phyloP scores from a whole-genome alignment of 1,140 invertebrate species.

The Apis mellifera region DNA sequence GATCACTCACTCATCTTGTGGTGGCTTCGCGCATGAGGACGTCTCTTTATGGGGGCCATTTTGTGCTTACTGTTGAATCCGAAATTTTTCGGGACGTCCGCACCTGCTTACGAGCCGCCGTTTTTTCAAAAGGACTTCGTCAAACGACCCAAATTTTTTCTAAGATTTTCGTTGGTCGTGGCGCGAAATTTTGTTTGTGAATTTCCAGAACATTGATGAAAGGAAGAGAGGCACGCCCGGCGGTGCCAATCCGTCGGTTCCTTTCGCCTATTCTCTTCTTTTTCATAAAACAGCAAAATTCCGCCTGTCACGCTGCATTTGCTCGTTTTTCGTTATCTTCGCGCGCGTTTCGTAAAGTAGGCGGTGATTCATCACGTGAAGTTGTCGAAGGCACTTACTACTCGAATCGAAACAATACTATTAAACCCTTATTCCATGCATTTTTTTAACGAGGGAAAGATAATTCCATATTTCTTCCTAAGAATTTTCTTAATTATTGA shows the following conservation, averaged over 20 bases:
- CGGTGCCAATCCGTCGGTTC: conserved; percentile 7
- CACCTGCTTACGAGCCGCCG: too few relatives aligned
- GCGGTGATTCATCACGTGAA: not conserved
- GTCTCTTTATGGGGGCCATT: conserved; percentile 51
- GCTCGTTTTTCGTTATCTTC: not conserved
- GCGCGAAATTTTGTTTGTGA: conserved; percentile 52
- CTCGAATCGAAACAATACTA: not conserved
- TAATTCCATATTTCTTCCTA: too few relatives aligned
- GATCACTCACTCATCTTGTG: conserved; percentile 51
- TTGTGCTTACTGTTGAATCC: conserved; percentile 45
- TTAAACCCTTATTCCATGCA: too few relatives aligned
- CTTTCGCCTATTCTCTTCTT: conserved; percentile 7
- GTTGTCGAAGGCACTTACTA: not conserved
- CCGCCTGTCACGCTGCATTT: not conserved
- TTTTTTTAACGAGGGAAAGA: too few relatives aligned
- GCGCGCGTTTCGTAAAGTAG: not conserved
- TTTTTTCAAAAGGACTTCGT: not conserved
- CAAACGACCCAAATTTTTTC: not conserved
- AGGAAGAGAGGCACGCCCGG: conserved; percentile 24
- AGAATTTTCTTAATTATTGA: too few relatives aligned
- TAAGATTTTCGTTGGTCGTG: conserved; percentile 21
- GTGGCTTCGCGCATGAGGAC: conserved; percentile 18
- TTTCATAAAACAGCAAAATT: conserved; percentile 28
- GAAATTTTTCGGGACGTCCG: not conserved
- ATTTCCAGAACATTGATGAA: conserved; percentile 46